Evolutionary conservation across 1,140 invertebrate species (phyloP), one percentile per base, ranked within the genome.

Genomic region (Panulirus ornatus): DNA sequence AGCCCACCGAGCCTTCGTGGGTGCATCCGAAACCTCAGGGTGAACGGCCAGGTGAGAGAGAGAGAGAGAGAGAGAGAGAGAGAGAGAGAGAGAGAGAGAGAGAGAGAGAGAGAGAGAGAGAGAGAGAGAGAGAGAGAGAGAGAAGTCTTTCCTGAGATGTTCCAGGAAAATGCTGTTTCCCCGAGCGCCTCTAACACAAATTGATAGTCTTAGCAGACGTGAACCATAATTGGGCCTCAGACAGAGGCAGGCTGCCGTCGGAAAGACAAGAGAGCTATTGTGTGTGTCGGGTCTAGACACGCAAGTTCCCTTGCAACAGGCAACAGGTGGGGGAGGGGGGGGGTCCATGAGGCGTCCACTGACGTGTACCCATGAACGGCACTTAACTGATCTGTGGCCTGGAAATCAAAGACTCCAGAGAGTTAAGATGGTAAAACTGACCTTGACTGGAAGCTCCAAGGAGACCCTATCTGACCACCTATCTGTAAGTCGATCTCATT

Each of bases 21-120:
- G 1, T 90, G 88, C 38, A 58, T 90, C 70, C 51, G 82, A 51
- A 90, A 90, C 51, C 82, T 90, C 47, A 84, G 88, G 42, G 58
- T 90, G 5, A 90, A 90, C 54, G 88, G 88, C 27, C 42, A 90
- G 88, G 71, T 75, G 71, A 44, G 36, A 70, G 63, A 70, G 63
- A 70, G 63, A 70, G 63, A 73, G 70, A 73, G 14, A 73, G 70
- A 73, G 70, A 73, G 70, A 73, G 70, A 73, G 70, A 73, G 70
- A 73, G 70, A 73, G 70, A 73, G 70, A 73, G 30, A 11, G 70
- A 73, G 70, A 73, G 70, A 73, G 70, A 73, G 70, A 73, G 70
- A 73, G 70, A 73, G 70, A 73, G 70, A 73, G 70, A 73, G 70
- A 73, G 70, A 73, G 70, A 73, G 70, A 73, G 70, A 73, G 70